These are phyloP conservation scores for Marmota monax DNA, from an alignment of 2,113 vertebrate genomes.

Conservation along the genomic window DNA sequence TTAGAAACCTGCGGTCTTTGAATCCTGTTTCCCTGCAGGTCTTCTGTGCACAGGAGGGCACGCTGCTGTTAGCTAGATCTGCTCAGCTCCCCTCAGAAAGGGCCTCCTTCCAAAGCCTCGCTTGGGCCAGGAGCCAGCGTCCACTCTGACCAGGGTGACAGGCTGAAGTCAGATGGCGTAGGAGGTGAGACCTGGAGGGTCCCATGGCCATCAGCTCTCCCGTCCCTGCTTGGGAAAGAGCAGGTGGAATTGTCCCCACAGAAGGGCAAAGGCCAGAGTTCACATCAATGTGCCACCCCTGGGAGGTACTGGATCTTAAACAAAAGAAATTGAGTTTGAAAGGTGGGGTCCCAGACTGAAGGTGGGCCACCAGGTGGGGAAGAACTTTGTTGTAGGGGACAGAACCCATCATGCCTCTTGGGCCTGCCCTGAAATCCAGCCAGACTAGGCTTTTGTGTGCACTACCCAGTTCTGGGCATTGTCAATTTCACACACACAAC, in stretches of 20 bases:
- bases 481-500: accelerated
- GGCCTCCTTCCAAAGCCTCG: background rate
- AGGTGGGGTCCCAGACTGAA: background rate
- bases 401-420: background rate
- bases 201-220: background rate
- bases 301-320: background rate
- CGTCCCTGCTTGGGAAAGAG: background rate
- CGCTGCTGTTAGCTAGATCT: background rate
- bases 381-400: background rate
- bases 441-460: background rate
- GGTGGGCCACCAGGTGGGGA: background rate
- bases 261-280: background rate
- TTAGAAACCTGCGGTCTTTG: background rate
- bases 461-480: accelerated
- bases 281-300: no score
- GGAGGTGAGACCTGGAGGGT: background rate
- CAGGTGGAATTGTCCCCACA: background rate
- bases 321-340: accelerated
- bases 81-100: background rate
- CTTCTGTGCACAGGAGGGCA: background rate
- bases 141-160: background rate
- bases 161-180: background rate
- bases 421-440: background rate
- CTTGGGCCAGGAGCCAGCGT: background rate
- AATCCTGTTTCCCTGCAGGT: background rate